Evolutionary conservation across 2,888 invertebrate genomes (phyloP), one percentile per base, ranked within the genome.

Genomic region (Labia minor): DNA sequence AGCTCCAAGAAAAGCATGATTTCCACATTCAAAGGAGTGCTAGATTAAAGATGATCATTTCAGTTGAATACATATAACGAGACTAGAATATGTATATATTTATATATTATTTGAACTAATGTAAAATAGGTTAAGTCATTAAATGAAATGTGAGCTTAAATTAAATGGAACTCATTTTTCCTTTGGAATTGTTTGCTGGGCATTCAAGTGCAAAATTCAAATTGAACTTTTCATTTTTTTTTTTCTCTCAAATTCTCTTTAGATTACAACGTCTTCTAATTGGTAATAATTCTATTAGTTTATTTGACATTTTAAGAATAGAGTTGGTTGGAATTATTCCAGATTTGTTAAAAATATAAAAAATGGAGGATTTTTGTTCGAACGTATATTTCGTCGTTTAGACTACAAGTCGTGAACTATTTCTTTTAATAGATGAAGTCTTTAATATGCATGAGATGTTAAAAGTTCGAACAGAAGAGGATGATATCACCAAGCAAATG

Each of bases 201-300:
- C 49, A 49, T 16, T 49, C 49, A 49, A 49, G 49, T 49, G 49
- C 49, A 14, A 49, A 49, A 49, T 49, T 49, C 49, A n/a, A 11
- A 49, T n/a, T 49, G 49, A n/a, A n/a, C 49, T 49, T 49, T 49
- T 49, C 14, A n/a, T 49, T 49, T 49, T 49, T 49, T 49, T 33
- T 33, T 33, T 33, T 33, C 6, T 8, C 6, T 4, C 16, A n/a
- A 49, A 49, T 49, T 49, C 49, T 3, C 49, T 49, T n/a, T 49
- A 49, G 49, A 49, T 49, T 49, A 49, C 49, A 49, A 49, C 49
- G 16, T n/a, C 49, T 49, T 49, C n/a, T 49, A 49, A 49, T 49
- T 49, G 49, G 49, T 49, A 49, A 49, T 49, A 49, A 49, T 49
- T 49, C 49, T 49, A 49, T 49, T 49, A 49, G n/a, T 49, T 49